Base-by-base conservation (phyloP, 2,888 invertebrate species). In the Sesia bembeciformis region DNA sequence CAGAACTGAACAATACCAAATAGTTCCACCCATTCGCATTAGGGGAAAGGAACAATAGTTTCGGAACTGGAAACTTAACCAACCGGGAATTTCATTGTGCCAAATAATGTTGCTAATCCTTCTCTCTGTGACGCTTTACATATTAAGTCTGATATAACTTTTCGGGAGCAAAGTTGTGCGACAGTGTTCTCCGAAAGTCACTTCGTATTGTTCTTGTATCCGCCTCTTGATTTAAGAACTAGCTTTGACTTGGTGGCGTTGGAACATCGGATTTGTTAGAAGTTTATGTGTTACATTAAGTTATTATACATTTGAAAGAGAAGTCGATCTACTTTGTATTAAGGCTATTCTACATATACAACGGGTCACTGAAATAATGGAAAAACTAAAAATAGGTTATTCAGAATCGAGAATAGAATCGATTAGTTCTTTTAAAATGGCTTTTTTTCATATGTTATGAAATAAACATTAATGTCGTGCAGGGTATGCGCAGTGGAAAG, bases 51-150 rank as follows among this genome's bases (percentile, higher is more conserved):
- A 52, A 57, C 53, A 57, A 55, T 57, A 52, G 42, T 50, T 50
- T 39, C 50, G 39, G 39, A 50, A 50, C 57, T 57, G 60, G 59
- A 61, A 61, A 57, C 59, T 65, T 72, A 71, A 65, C 72, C 61
- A 57, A 58, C 54, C 55, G 60, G 56, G 65, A 66, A 70, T 75
- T 71, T 70, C 67, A 70, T 74, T 74, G 71, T 72, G 63, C 65
- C 67, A 70, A 74, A 72, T 69, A 72, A 68, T 65, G 67, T 66
- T 60, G 72, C 69, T 81, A 77, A 81, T 80, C 77, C 72, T 23
- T 23, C 63, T 57, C 60, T 62, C 64, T 52, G 68, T 76, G 72
- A 77, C 76, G 72, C 77, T 80, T 77, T 76, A 80, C 78, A 76
- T 79, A 77, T 79, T 76, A 77, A 74, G 66, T 64, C 60, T 52